A percentile compares a stretch with the other conserved stretches of the same genome.
These are phyloP conservation scores for Neelides folsomi DNA, from an alignment of 2,888 invertebrate species.

Conservation along the genomic window DNA sequence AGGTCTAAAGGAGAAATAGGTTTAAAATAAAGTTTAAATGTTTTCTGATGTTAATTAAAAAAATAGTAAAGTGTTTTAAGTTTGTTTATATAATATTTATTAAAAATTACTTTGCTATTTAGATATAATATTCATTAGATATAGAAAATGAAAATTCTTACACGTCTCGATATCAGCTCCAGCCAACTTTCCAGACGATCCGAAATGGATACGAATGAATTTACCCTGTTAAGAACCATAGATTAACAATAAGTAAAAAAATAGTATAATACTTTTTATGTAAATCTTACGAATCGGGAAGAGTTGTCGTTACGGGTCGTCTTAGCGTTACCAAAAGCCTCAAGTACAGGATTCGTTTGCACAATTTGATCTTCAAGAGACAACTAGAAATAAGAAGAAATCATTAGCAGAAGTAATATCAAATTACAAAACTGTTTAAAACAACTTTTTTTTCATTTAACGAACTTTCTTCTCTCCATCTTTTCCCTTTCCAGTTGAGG, in stretches of 20 bases:
- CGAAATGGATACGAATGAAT: constrained; percentile 99
- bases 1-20: constrained; percentile 72
- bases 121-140: no score
- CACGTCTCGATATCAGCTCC: constrained; percentile 99
- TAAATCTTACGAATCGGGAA: constrained; percentile 99
- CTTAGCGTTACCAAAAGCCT: constrained; percentile 99
- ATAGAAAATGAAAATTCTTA: constrained; percentile 47
- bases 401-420: not conserved
- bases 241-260: constrained; percentile 2
- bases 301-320: constrained; percentile 99
- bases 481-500: constrained; percentile 52
- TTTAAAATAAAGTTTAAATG: no score
- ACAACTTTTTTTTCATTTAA: no score
- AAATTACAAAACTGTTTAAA: no score
- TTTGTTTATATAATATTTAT: no score
- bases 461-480: constrained; percentile 41
- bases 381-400: not conserved
- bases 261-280: no score
- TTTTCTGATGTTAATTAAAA: no score
- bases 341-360: constrained; percentile 97
- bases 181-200: constrained; percentile 96
- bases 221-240: constrained; percentile 59
- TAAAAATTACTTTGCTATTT: no score
- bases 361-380: constrained; percentile 95
- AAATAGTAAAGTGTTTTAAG: no score